Evolutionary conservation across 1,140 invertebrate species (phyloP), one percentile per base, ranked within the genome.

Genomic region (Drosophila littoralis): DNA sequence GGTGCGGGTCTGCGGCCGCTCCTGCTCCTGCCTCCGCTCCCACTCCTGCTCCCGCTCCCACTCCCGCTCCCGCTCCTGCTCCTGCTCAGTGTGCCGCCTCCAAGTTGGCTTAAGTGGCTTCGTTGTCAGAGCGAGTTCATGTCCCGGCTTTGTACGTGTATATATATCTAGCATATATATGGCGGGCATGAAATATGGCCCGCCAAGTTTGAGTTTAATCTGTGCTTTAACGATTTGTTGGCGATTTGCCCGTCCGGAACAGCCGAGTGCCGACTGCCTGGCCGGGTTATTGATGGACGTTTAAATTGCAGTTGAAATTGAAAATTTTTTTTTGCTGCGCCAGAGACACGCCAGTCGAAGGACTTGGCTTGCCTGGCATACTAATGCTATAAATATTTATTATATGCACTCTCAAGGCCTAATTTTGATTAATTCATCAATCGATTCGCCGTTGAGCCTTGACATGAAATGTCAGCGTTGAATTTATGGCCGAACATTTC

Each of bases 231-330:
- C 55, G 75, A 65, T 67, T 48, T 60, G 48, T 38, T 59, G 28
- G 68, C 64, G 43, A 57, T 61, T 66, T 36, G 35, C 15, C 48
- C 40, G 40, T 35, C 5, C 10, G 36, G 35, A 38, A 40, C 35
- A n/a, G 9, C 15, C 22, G 38, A n/a, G 38, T 36, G 32, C 15
- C 35, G 17, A 12, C 46, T 28, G 33, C 6, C 22, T 40, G 50
- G 9, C 48, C 45, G 28, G 35, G 40, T 75, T 68, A 69, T 88
- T 88, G 83, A 88, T 83, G 71, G 84, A 89, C 84, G 81, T 81
- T 84, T 83, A 89, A 89, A 89, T 89, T 89, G 81, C 80, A 89
- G 64, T 78, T 67, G 84, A 83, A 88, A 88, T 89, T 82, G 77
- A 75, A 80, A 80, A 72, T 60, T 43, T 35, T 43, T 35, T 36